Evolutionary conservation across 2,888 invertebrate genomes (phyloP), one percentile per base, ranked within the genome.

Genomic region (Apamea anceps): DNA sequence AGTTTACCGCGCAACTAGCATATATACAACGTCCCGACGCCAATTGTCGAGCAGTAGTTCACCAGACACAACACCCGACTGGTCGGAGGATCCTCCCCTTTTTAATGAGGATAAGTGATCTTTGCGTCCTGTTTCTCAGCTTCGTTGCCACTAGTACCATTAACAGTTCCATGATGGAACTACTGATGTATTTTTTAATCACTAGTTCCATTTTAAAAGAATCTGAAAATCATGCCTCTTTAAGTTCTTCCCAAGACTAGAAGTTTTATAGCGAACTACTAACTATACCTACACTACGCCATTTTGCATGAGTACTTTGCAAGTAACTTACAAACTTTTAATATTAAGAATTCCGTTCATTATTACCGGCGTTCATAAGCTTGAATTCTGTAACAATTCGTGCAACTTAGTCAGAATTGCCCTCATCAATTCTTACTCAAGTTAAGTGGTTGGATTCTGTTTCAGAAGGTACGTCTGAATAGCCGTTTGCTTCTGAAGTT

Each of bases 331-430:
- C 42, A 67, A 67, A n/a, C 42, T 45, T 67, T 67, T n/a, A 10
- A 45, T 67, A 67, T 67, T n/a, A n/a, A n/a, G 42, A 45, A n/a
- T 67, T 42, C 67, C 71, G 28, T 76, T 73, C 63, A 70, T 66
- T 76, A 72, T 79, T 67, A 72, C 54, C 57, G n/a, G 32, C 25
- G 32, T 70, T 81, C 68, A 72, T 76, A 73, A 72, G 71, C 57
- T 62, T n/a, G 45, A 66, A 73, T 57, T 54, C 45, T 62, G 45
- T 42, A 75, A 72, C 70, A 73, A 45, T 77, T 76, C 21, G 0
- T 65, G 81, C 57, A 70, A 73, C 71, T 80, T 32, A 37, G 1
- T 65, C 65, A 7, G 32, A 76, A 82, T 81, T 54, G 62, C 37
- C 15, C 37, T 71, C 70, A 71, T 77, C 66, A 66, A 70, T 62